These are phyloP conservation scores for Arizona elegans DNA, from an alignment of 2,113 vertebrate genomes.

Conservation along the genomic window DNA sequence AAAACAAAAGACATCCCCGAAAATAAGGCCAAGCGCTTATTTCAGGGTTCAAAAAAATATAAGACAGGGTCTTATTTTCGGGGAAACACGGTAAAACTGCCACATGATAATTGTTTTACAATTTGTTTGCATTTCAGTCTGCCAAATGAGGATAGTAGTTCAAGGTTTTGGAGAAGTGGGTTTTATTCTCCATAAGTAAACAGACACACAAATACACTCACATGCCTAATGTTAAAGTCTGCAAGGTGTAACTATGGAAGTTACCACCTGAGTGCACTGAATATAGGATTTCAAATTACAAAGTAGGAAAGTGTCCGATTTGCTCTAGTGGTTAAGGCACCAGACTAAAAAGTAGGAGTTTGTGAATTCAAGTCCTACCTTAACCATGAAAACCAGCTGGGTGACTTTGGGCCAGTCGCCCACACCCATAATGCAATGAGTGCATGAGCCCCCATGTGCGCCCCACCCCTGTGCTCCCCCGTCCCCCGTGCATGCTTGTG, in stretches of 20 bases:
- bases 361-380: background rate
- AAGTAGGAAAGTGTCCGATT: background rate
- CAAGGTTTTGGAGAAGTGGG: background rate
- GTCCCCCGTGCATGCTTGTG: too few species aligned
- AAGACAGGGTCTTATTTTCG: too few species aligned
- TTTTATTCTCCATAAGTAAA: background rate
- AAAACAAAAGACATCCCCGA: too few species aligned
- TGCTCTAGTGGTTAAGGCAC: background rate
- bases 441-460: too few species aligned
- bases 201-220: background rate
- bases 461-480: too few species aligned
- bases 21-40: too few species aligned
- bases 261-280: background rate
- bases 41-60: too few species aligned
- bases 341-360: background rate
- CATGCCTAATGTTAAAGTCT: background rate
- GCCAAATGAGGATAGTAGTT: background rate
- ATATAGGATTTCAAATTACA: background rate
- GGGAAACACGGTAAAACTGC: background rate
- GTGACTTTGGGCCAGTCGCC: background rate
- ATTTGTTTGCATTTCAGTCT: background rate
- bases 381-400: background rate
- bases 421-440: too few species aligned
- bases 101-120: background rate
- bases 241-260: background rate